Conservation (phyloP, 2,888 invertebrate genomes). For the Lepeophtheirus nordmannii region DNA sequence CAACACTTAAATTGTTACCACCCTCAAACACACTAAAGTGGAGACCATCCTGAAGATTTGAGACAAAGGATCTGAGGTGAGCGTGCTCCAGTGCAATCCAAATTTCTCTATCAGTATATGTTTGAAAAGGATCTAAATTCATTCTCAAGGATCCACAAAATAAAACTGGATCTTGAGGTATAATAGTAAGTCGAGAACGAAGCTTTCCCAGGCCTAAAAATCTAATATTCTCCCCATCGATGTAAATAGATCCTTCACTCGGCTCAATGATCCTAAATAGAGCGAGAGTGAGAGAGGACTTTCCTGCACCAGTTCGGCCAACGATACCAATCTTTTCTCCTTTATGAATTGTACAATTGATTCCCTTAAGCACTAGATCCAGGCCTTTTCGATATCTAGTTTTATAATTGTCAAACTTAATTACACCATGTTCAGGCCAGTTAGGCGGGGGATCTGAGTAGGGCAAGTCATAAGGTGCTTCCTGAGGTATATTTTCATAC, state of each 20-base stretch:
- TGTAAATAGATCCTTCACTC: slow-evolving; percentile 33
- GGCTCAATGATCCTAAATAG: slow-evolving; percentile 35
- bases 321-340: slow-evolving; percentile 37
- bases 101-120: slow-evolving; percentile 59
- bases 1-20: slow-evolving; percentile 55
- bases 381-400: slow-evolving; percentile 71
- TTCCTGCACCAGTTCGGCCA: slow-evolving; percentile 32
- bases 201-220: slow-evolving; percentile 43
- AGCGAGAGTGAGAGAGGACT: slow-evolving; percentile 34
- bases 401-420: slow-evolving; percentile 63
- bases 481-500: slow-evolving; percentile 51
- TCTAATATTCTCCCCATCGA: slow-evolving; percentile 36
- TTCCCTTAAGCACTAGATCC: slow-evolving; percentile 65
- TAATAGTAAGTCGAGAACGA: slow-evolving; percentile 34
- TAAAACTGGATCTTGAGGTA: slow-evolving; percentile 66
- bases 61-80: slow-evolving; percentile 69
- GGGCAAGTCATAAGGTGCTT: slow-evolving; percentile 58
- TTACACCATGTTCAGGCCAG: slow-evolving; percentile 69
- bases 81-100: slow-evolving; percentile 78
- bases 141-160: slow-evolving; percentile 78
- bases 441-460: slow-evolving; percentile 45
- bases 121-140: slow-evolving; percentile 79
- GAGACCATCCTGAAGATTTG: slow-evolving; percentile 59
- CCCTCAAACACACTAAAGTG: slow-evolving; percentile 74
- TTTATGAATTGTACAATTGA: slow-evolving; percentile 38